Conservation (phyloP, 30 jellyfish, hydroid and myxozoan genomes). For the Pelagia noctiluca region DNA sequence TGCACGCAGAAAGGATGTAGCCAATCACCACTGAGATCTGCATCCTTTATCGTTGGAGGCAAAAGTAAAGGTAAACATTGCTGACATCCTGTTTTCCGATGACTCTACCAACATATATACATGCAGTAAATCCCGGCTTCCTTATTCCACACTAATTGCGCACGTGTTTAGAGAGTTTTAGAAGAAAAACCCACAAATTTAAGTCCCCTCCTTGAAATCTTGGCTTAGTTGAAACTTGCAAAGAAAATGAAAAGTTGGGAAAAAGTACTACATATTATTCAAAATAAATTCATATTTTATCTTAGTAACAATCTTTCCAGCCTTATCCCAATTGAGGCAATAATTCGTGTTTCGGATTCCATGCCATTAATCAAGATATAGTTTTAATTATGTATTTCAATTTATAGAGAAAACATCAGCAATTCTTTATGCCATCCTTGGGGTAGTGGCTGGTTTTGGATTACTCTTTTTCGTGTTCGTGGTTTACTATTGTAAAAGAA, state of each 20-base stretch:
- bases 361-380: background rate
- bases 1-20: conserved; percentile 46
- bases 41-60: background rate
- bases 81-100: background rate
- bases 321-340: too few species aligned
- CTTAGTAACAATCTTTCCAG: too few species aligned
- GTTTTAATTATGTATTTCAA: too few species aligned
- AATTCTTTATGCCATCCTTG: background rate
- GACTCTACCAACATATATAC: background rate
- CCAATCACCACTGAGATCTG: background rate
- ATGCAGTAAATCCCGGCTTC: background rate
- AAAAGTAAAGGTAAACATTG: too few species aligned
- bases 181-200: background rate
- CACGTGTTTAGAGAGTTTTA: background rate
- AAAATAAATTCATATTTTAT: too few species aligned
- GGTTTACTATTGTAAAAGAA: background rate
- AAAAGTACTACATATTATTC: background rate
- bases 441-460: background rate
- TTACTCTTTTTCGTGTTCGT: background rate
- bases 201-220: too few species aligned
- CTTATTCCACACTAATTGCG: background rate
- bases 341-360: background rate
- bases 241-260: background rate
- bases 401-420: background rate
- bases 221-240: background rate